Evolutionary conservation across 2,888 invertebrate genomes (phyloP).

Genomic region (Pseudoips prasinana): DNA sequence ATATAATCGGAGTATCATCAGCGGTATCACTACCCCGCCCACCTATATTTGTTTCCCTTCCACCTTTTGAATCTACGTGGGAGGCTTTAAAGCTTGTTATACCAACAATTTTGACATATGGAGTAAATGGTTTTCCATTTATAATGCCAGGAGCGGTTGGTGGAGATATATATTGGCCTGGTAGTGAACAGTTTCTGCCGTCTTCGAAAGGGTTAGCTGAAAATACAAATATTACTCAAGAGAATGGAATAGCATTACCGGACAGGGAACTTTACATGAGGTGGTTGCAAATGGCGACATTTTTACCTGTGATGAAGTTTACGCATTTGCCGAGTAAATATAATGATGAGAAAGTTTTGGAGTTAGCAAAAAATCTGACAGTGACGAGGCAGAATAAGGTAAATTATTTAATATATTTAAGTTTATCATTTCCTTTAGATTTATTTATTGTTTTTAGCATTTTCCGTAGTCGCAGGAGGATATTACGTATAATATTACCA

Average conservation of each 20-base stretch:
- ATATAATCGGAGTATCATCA: conserved; percentile 91
- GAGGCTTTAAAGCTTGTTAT: conserved; percentile 90
- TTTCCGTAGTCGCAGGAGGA: too few species aligned
- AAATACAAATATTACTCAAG: conserved; percentile 54
- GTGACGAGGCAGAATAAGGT: conserved; percentile 88
- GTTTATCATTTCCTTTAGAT: too few species aligned
- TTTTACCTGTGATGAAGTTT: conserved; percentile 95
- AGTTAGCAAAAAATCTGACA: conserved; percentile 89
- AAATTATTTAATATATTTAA: too few species aligned
- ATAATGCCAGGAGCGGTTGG: conserved; percentile 97
- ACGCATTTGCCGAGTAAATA: conserved; percentile 95
- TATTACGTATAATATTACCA: too few species aligned
- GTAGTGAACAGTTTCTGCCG: conserved; percentile 78
- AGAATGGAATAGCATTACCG: conserved; percentile 81
- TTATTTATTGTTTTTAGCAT: too few species aligned
- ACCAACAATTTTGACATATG: conserved; percentile 93
- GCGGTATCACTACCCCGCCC: conserved; percentile 91
- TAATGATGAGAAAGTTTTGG: conserved; percentile 88
- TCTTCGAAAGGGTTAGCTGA: conserved; percentile 73
- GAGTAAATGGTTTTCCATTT: conserved; percentile 95
- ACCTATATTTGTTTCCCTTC: conserved; percentile 92
- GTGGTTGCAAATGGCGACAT: conserved; percentile 95
- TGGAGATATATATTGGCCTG: conserved; percentile 89
- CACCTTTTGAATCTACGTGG: conserved; percentile 95
- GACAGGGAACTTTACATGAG: conserved; percentile 92